Percentiles rank a stretch among this genome's conserved stretches.
phyloP scores from a whole-genome alignment of 2,888 invertebrate species.

The Cephus sareptanus region DNA sequence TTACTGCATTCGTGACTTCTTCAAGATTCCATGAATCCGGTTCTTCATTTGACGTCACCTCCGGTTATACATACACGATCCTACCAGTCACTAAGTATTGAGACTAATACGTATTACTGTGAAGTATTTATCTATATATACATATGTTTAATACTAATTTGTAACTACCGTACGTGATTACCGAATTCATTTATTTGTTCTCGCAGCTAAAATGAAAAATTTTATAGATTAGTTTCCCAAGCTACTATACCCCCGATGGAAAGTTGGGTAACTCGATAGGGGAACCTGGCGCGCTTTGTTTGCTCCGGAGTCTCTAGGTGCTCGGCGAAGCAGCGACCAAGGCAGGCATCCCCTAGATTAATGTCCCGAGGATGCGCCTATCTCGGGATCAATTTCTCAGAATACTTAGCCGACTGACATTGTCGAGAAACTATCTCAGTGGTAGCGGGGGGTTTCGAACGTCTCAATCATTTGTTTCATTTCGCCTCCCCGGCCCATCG shows the following conservation, averaged over 20 bases:
- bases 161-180: not conserved
- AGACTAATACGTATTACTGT: not conserved
- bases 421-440: not conserved
- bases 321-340: not conserved
- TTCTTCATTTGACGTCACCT: not conserved
- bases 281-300: not conserved
- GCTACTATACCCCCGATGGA: not conserved
- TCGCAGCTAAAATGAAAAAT: not conserved
- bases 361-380: not conserved
- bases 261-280: not conserved
- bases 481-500: slow-evolving; percentile 4
- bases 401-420: not conserved
- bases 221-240: not conserved
- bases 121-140: not conserved
- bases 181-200: not conserved
- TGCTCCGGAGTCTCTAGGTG: not conserved
- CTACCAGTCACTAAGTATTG: not conserved
- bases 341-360: slow-evolving; percentile 1
- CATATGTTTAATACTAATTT: not conserved
- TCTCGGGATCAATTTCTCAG: slow-evolving; percentile 10
- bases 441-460: slow-evolving; percentile 11
- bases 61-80: not conserved
- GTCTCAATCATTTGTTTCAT: slow-evolving; percentile 13
- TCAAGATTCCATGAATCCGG: not conserved
- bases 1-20: not conserved